A percentile compares a stretch with the other conserved stretches of the same genome.
phyloP scores from a whole-genome alignment of 2,113 vertebrate genomes.

The Anser brachyrhynchus region DNA sequence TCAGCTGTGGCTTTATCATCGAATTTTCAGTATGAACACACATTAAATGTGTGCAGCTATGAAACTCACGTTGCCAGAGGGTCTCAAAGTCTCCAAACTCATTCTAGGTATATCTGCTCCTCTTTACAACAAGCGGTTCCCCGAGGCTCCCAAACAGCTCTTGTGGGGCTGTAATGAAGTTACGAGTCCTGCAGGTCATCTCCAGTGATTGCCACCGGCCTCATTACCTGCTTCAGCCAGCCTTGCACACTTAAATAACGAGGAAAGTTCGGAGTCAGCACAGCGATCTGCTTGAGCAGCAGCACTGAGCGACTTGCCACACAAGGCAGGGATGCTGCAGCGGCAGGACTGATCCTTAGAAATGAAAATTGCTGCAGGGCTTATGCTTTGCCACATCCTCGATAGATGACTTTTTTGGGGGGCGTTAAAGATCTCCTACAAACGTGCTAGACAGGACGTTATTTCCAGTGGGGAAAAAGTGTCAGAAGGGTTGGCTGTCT shows the following conservation, averaged over 20 bases:
- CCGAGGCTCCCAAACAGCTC: background rate
- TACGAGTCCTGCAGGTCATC: background rate
- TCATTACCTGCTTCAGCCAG: background rate
- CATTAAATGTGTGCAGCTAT: background rate
- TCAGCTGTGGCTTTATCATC: background rate
- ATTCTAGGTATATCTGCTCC: background rate
- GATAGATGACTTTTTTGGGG: no score
- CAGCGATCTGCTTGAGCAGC: fast-evolving
- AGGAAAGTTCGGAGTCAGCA: background rate
- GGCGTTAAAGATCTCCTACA: background rate
- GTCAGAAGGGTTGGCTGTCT: background rate
- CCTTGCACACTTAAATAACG: fast-evolving
- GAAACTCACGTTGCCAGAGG: background rate
- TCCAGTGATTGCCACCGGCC: background rate
- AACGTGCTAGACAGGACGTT: no score
- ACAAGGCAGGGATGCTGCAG: fast-evolving
- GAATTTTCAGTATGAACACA: background rate
- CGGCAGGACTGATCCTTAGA: no score
- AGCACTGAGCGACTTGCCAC: background rate
- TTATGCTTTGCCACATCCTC: background rate
- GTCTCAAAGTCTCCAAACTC: background rate
- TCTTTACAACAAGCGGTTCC: background rate
- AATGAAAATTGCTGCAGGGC: background rate
- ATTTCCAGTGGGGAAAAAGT: background rate
- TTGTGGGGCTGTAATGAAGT: background rate